Evolutionary conservation across 2,113 vertebrate genomes (phyloP).

Genomic region (Nothoprocta perdicaria): DNA sequence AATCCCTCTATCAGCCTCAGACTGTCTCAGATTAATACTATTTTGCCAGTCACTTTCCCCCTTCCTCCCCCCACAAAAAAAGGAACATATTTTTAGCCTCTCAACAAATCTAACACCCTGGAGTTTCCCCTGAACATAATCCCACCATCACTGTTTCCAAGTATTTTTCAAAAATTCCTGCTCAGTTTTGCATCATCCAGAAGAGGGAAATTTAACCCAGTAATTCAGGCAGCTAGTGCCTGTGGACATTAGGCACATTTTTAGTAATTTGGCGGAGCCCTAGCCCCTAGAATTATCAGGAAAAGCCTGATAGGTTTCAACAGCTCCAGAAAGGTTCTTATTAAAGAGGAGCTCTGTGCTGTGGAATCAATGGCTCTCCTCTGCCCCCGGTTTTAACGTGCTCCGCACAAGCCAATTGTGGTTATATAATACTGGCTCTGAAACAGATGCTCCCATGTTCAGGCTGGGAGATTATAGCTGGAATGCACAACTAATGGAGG

Average conservation of each 20-base stretch:
- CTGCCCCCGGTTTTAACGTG: background rate
- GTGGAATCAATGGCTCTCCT: background rate
- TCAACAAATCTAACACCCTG: background rate
- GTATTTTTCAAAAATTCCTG: background rate
- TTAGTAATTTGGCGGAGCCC: background rate
- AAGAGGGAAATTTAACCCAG: background rate
- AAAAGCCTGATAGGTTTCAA: background rate
- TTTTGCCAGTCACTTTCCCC: slow-evolving; percentile 29
- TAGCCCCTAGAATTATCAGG: background rate
- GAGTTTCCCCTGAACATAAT: background rate
- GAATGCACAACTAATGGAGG: slow-evolving; percentile 58
- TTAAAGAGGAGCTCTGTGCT: background rate
- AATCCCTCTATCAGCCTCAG: slow-evolving; percentile 67
- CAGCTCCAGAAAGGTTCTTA: background rate
- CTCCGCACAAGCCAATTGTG: slow-evolving; percentile 33
- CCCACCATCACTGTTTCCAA: background rate
- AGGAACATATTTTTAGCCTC: slow-evolving; percentile 30
- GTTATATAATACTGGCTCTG: slow-evolving; percentile 66
- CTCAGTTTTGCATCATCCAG: background rate
- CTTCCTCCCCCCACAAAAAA: background rate
- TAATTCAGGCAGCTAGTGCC: background rate
- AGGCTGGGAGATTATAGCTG: slow-evolving; percentile 65
- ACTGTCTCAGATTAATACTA: slow-evolving; percentile 59
- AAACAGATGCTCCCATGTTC: slow-evolving; percentile 63
- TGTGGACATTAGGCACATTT: background rate